Conservation (phyloP, 2,888 invertebrate species). For the Drosophila mulleri region DNA sequence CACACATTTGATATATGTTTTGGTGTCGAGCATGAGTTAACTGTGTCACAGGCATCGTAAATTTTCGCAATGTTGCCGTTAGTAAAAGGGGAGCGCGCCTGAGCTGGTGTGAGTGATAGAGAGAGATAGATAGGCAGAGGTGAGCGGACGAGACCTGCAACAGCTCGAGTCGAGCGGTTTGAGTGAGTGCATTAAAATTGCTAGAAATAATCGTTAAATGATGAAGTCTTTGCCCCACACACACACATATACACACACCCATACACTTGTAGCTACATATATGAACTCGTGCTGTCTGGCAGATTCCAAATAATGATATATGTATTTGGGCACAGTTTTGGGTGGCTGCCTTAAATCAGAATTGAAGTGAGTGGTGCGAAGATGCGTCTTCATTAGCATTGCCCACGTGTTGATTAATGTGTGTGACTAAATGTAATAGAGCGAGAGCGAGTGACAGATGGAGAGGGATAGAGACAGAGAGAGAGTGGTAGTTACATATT, state of each 20-base stretch:
- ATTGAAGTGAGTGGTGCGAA: conserved; percentile 48
- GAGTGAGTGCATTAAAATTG: conserved; percentile 73
- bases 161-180: conserved; percentile 1
- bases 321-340: conserved; percentile 61
- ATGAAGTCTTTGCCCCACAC: conserved; percentile 66
- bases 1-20: conserved; percentile 79
- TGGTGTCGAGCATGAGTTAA: conserved; percentile 80
- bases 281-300: conserved; percentile 44
- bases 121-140: not conserved
- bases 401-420: conserved; percentile 62
- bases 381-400: conserved; percentile 60
- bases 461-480: not conserved
- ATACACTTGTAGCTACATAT: conserved; percentile 31
- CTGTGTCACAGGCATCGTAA: conserved; percentile 80
- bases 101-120: not conserved
- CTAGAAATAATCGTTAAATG: conserved; percentile 79
- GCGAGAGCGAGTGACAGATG: not conserved
- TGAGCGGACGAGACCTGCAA: not conserved
- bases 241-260: conserved; percentile 2
- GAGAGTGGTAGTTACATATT: conserved; percentile 40
- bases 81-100: conserved; percentile 1
- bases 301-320: conserved; percentile 66
- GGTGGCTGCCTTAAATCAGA: conserved; percentile 74
- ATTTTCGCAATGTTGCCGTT: conserved; percentile 71
- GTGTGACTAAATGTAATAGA: conserved; percentile 23